A percentile compares a stretch with the other conserved stretches of the same genome.
phyloP scores from a whole-genome alignment of 2,888 invertebrate species.

The Kryphioiulus occultus region DNA sequence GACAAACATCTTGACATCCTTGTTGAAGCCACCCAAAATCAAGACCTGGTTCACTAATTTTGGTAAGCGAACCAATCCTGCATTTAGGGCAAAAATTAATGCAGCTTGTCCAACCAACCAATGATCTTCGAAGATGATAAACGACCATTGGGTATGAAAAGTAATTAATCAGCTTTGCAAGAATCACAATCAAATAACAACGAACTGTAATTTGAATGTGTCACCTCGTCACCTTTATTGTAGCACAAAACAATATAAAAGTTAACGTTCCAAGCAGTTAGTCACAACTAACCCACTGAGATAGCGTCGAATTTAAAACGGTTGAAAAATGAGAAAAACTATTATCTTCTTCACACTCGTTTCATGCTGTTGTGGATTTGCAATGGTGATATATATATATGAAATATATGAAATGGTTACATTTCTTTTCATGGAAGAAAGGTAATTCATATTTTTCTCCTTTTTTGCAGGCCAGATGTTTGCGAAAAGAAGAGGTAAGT shows the following conservation, averaged over 20 bases:
- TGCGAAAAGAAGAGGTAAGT: conserved; percentile 1
- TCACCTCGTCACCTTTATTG: neutral
- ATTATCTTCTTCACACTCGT: neutral
- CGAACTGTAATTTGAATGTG: neutral
- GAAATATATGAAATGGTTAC: no score
- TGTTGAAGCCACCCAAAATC: no score
- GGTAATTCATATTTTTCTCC: neutral
- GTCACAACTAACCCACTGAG: neutral
- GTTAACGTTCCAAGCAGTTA: neutral
- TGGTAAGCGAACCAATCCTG: no score
- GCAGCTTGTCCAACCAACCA: neutral
- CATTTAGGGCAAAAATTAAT: no score
- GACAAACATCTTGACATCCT: no score
- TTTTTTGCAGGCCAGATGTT: conserved; percentile 13
- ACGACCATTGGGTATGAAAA: neutral
- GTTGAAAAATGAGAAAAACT: neutral
- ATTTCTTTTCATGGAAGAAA: neutral
- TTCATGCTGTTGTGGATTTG: neutral
- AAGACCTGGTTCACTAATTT: no score
- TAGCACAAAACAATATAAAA: neutral
- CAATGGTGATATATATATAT: conserved; percentile 2
- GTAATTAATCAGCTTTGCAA: no score
- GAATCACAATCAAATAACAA: neutral
- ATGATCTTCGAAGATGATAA: neutral
- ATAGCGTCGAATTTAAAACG: neutral